phyloP scores from a whole-genome alignment of 2,888 invertebrate genomes.

The Acrobasis repandana region DNA sequence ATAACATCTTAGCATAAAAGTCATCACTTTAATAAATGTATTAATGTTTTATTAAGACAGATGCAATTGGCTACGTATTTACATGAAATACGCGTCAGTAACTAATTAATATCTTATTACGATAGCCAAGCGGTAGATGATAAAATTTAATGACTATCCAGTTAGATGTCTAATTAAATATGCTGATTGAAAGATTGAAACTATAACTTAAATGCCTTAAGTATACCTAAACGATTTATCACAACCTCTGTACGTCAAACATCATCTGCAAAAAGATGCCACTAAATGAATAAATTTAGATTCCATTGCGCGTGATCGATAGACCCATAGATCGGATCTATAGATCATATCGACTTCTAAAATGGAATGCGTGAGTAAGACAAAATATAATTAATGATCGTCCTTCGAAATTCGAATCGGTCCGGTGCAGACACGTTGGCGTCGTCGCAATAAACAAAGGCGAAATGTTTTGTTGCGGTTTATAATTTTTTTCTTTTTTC shows the following conservation, averaged over 20 bases:
- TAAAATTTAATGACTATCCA: slow-evolving; percentile 20
- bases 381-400: slow-evolving; percentile 82
- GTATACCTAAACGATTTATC: slow-evolving; percentile 59
- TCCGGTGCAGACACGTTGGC: slow-evolving; percentile 80
- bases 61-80: slow-evolving; percentile 4
- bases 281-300: slow-evolving; percentile 81
- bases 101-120: slow-evolving; percentile 19
- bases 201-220: slow-evolving; percentile 51
- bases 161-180: slow-evolving; percentile 45
- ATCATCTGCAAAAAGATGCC: slow-evolving; percentile 76
- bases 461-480: slow-evolving; percentile 69
- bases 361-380: slow-evolving; percentile 83
- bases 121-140: slow-evolving; percentile 2
- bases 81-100: slow-evolving; percentile 12
- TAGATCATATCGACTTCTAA: slow-evolving; percentile 80
- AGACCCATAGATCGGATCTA: slow-evolving; percentile 80
- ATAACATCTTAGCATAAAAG: neutral
- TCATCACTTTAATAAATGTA: slow-evolving; percentile 4
- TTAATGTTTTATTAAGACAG: slow-evolving; percentile 7
- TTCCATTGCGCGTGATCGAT: slow-evolving; percentile 79
- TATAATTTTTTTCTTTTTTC: slow-evolving; percentile 60
- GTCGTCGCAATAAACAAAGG: slow-evolving; percentile 79
- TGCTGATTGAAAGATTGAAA: slow-evolving; percentile 60
- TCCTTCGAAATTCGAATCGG: slow-evolving; percentile 78
- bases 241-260: slow-evolving; percentile 58